These are phyloP conservation scores for Orthosia cruda DNA, from an alignment of 2,888 invertebrate genomes.

Conservation along the genomic window DNA sequence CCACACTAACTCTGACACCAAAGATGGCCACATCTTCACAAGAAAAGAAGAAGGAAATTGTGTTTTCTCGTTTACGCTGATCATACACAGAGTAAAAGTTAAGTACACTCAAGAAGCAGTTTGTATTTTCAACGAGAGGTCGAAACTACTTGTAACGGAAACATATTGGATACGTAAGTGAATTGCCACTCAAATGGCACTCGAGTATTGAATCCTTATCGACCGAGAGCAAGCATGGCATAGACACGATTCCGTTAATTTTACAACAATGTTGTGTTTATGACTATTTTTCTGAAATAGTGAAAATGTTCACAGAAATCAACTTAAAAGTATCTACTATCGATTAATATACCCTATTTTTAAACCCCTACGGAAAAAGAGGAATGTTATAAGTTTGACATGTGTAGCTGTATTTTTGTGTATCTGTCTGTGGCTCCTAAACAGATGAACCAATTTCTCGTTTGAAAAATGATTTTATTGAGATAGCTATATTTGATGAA, in stretches of 20 bases:
- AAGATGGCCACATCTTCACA: too few species aligned
- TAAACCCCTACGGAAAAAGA: too few species aligned
- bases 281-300: neutral
- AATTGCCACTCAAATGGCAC: conserved; percentile 44
- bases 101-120: conserved; percentile 34
- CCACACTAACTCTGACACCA: too few species aligned
- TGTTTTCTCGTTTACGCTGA: neutral
- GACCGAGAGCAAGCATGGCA: conserved; percentile 21
- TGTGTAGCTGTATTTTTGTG: too few species aligned
- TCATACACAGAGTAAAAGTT: neutral
- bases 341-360: too few species aligned
- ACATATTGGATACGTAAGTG: conserved; percentile 33
- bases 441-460: too few species aligned
- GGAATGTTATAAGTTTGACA: too few species aligned
- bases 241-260: conserved; percentile 30
- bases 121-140: conserved; percentile 32
- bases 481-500: too few species aligned
- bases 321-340: neutral
- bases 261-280: neutral
- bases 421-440: too few species aligned
- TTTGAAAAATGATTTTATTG: too few species aligned
- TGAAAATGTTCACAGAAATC: neutral
- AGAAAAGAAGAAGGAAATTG: too few species aligned
- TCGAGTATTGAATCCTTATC: conserved; percentile 2
- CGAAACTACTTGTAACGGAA: conserved; percentile 42